These are phyloP conservation scores for Macrocentrus cingulum DNA, from an alignment of 1,140 invertebrate genomes.

Conservation along the genomic window DNA sequence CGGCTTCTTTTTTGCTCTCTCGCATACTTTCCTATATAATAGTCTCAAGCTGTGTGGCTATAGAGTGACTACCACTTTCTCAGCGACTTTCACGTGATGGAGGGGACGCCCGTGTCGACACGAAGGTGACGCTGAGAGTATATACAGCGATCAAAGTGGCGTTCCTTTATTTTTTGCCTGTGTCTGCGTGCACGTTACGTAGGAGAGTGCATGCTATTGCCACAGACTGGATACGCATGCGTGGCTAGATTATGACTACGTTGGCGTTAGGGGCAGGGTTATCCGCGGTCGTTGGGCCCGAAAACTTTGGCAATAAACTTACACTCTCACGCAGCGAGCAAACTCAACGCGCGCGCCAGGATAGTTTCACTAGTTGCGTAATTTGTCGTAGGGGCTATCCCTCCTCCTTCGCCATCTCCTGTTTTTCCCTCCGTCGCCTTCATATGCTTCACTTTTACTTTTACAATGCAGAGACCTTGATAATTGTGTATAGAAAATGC, in stretches of 20 bases:
- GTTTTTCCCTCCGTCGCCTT: neutral
- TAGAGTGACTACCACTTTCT: neutral
- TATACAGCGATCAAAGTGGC: neutral
- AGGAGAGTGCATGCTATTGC: neutral
- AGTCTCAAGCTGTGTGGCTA: neutral
- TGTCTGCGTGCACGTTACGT: neutral
- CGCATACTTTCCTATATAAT: neutral
- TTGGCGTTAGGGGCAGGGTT: constrained; percentile 50
- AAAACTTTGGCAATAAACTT: constrained; percentile 62
- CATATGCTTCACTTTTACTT: constrained; percentile 10
- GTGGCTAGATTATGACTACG: neutral
- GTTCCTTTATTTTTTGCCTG: neutral
- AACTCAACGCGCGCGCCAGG: constrained; percentile 36
- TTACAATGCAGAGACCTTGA: neutral
- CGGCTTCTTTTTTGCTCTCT: constrained; percentile 18
- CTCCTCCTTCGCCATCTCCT: constrained; percentile 15
- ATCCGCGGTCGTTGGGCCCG: constrained; percentile 57
- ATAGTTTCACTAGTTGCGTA: constrained; percentile 48
- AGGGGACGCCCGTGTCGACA: constrained; percentile 9
- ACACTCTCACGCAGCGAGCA: constrained; percentile 44
- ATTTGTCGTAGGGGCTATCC: constrained; percentile 8
- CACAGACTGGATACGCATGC: constrained; percentile 6
- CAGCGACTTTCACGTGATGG: constrained; percentile 5
- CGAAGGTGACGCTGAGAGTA: constrained; percentile 8
- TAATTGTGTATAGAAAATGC: no score